phyloP scores from a whole-genome alignment of 2,888 invertebrate species.

The Agonopterix alstromeriana region DNA sequence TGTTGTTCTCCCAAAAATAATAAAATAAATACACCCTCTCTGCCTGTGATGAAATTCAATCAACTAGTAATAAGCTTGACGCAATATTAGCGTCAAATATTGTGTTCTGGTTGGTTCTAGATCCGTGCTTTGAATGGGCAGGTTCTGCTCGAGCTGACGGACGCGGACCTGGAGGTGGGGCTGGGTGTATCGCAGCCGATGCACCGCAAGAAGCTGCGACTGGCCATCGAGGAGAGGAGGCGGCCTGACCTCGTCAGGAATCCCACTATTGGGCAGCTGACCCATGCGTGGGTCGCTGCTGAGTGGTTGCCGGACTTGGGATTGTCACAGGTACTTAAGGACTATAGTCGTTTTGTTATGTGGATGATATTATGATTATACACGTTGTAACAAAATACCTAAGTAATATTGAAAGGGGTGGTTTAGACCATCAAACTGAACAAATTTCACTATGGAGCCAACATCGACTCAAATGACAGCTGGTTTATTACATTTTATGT shows the following conservation, averaged over 20 bases:
- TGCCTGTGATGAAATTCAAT: neutral
- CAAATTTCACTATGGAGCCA: too few relatives aligned
- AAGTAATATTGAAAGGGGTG: too few relatives aligned
- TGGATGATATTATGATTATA: too few relatives aligned
- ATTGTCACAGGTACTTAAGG: slow-evolving; percentile 79
- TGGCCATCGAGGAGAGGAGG: slow-evolving; percentile 95
- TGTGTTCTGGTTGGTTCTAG: slow-evolving; percentile 80
- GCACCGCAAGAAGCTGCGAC: slow-evolving; percentile 93
- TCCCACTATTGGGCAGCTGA: slow-evolving; percentile 90
- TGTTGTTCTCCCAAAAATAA: too few relatives aligned
- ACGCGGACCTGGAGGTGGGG: slow-evolving; percentile 93
- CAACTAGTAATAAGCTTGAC: slow-evolving; percentile 41
- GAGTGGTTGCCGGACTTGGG: slow-evolving; percentile 96
- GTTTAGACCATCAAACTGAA: too few relatives aligned
- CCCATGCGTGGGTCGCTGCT: slow-evolving; percentile 95
- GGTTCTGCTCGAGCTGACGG: slow-evolving; percentile 94
- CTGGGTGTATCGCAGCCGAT: slow-evolving; percentile 94
- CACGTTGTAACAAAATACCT: too few relatives aligned
- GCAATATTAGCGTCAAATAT: slow-evolving; percentile 73
- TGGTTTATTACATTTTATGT: too few relatives aligned
- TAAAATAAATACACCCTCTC: neutral
- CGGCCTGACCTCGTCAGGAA: slow-evolving; percentile 92
- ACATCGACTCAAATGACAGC: too few relatives aligned
- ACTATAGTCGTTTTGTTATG: neutral
- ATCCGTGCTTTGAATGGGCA: slow-evolving; percentile 82